A percentile compares a stretch with the other conserved stretches of the same genome.
Conservation (phyloP, 2,113 vertebrate species). For the Oreamnos americanus region DNA sequence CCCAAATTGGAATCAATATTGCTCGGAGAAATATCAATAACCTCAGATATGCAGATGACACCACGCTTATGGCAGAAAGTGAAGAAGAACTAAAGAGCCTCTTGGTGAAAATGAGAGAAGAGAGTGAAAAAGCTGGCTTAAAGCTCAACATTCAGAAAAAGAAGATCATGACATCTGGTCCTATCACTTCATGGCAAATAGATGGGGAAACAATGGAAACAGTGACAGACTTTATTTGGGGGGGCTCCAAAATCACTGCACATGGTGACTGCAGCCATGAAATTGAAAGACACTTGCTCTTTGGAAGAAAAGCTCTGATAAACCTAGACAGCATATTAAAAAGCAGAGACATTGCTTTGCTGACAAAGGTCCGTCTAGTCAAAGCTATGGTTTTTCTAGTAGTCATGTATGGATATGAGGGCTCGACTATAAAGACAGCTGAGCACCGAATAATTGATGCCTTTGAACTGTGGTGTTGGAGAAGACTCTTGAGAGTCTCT, state of each 20-base stretch:
- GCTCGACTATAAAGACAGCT: neutral
- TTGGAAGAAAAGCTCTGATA: neutral
- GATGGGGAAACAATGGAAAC: neutral
- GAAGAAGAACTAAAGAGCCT: neutral
- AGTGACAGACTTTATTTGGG: neutral
- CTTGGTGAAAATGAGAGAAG: neutral
- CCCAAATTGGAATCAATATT: neutral
- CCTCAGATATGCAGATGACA: neutral
- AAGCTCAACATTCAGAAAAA: neutral
- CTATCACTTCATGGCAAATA: neutral
- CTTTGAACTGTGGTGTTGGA: neutral
- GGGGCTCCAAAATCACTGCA: neutral
- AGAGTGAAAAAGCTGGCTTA: neutral
- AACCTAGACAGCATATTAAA: neutral
- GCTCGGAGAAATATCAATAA: neutral
- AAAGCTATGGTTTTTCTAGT: neutral
- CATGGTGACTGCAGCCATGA: neutral
- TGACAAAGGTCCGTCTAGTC: neutral
- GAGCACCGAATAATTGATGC: fast-evolving
- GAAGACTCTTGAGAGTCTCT: neutral
- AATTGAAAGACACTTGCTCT: neutral
- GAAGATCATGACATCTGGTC: fast-evolving
- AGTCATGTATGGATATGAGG: neutral
- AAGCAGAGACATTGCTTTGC: neutral
- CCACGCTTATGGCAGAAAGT: neutral